Base-by-base conservation (phyloP, 2,797 vertebrate species). In the Okamejei kenojei region DNA sequence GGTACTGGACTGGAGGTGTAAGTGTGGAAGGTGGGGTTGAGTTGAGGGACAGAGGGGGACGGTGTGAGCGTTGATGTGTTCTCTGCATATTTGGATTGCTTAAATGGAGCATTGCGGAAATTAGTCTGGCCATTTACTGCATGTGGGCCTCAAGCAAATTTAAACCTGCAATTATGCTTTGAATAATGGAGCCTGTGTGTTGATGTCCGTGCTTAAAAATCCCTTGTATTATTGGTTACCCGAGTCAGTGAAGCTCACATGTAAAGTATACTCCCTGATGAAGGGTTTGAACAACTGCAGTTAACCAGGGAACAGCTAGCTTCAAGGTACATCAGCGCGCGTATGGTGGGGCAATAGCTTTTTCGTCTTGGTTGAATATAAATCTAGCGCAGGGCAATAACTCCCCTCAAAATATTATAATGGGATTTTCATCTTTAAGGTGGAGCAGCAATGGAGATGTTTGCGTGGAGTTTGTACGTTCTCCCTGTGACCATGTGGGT, bases 1-100 rank as follows among this genome's bases (percentile, higher is more conserved):
- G 80, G 45, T 84, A 26, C 23, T 11, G 9, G 13, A 19, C 1
- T 68, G 65, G 93, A 93, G 93, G 94, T 71, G 93, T 91, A 94
- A 26, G 92, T 10, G 93, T 21, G 45, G 79, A 86, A 93, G 92
- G 79, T 94, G 32, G 93, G 61, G 93, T 11, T 68, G 65, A 45
- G 45, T 45, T 45, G 92, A 71, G 4, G 38, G 92, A 38, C 63
- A 35, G 71, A 84, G 93, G 88, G 92, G 93, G 93, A 68, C 86
- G 68, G 54, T 74, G 78, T 82, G 13, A 80, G 58, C 90, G 58
- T 84, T 93, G 90, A 54, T 63, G 29, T n/a, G 29, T 58, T 13
- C 65, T 11, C 81, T 26, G 10, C 29, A 29, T 7, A 13, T 7
- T 61, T 63, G 80, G 54, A 84, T 84, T 84, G 26, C 6, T n/a